These are phyloP conservation scores for Microplitis deprimator DNA, from an alignment of 2,888 invertebrate genomes.

Conservation along the genomic window DNA sequence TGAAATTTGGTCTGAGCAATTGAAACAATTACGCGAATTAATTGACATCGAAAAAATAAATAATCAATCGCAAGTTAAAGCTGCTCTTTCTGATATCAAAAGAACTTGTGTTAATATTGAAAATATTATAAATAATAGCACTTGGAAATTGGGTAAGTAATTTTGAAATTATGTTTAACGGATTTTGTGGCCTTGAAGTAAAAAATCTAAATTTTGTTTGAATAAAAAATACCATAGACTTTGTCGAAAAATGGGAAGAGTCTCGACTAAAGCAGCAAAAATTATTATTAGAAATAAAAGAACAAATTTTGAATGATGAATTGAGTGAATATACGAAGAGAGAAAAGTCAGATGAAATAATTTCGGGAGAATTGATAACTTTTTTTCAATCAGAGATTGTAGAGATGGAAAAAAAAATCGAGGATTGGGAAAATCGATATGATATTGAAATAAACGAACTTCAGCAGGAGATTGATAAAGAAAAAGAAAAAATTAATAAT, in stretches of 20 bases:
- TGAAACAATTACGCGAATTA: constrained; percentile 49
- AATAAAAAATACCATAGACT: constrained; percentile 49
- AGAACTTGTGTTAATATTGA: constrained; percentile 53
- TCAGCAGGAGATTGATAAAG: constrained; percentile 55
- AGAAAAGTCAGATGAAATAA: constrained; percentile 51
- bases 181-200: no score
- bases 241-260: constrained; percentile 57
- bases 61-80: constrained; percentile 47
- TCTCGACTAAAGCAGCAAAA: constrained; percentile 59
- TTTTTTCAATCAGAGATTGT: constrained; percentile 51
- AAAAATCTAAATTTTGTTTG: no score
- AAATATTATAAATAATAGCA: constrained; percentile 49
- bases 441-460: constrained; percentile 55
- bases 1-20: constrained; percentile 54
- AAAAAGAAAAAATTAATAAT: constrained; percentile 56
- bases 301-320: constrained; percentile 50
- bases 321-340: constrained; percentile 47
- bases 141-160: constrained; percentile 52
- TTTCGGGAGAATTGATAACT: constrained; percentile 51
- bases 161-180: not conserved
- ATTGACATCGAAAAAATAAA: constrained; percentile 50
- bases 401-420: constrained; percentile 55
- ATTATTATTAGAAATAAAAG: constrained; percentile 45
- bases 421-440: constrained; percentile 55
- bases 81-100: constrained; percentile 43